phyloP scores from a whole-genome alignment of 92 coral and sea anemone genomes.

The Actinostola sp. region DNA sequence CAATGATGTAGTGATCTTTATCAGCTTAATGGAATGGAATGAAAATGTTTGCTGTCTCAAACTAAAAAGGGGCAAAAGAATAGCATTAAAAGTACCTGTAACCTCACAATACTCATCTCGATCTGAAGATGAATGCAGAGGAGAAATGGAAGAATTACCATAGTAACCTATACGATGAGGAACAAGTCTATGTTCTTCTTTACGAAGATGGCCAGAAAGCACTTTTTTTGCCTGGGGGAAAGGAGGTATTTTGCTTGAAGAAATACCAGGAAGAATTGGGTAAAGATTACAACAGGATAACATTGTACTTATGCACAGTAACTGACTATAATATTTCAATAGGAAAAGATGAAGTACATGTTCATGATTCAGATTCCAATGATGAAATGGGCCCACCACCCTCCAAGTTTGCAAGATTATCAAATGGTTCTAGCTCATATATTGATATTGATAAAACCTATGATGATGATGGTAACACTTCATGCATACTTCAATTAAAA shows the following conservation, averaged over 20 bases:
- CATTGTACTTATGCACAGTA: conserved; percentile 47
- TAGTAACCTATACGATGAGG: conserved; percentile 50
- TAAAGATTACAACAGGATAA: conserved; percentile 65
- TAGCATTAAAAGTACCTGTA: conserved; percentile 39
- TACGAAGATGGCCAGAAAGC: conserved; percentile 68
- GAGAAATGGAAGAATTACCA: conserved; percentile 61
- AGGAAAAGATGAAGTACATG: conserved; percentile 37
- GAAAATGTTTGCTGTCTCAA: no score
- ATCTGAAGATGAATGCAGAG: conserved; percentile 31
- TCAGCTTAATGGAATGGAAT: no score
- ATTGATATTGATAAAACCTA: no score
- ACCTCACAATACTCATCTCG: conserved; percentile 14
- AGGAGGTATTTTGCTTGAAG: conserved; percentile 34
- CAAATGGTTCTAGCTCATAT: no score
- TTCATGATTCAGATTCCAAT: no score
- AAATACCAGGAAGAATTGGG: conserved; percentile 53
- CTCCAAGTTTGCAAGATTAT: no score
- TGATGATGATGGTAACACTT: no score
- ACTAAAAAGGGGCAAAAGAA: conserved; percentile 62
- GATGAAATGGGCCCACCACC: no score
- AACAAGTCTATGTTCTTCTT: conserved; percentile 42
- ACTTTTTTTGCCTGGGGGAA: conserved; percentile 61
- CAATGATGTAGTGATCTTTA: no score
- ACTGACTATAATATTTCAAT: conserved; percentile 43
- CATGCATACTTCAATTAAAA: no score